A percentile compares a stretch with the other conserved stretches of the same genome.
Conservation (phyloP, 2,113 vertebrate genomes). For the Megalops atlanticus region DNA sequence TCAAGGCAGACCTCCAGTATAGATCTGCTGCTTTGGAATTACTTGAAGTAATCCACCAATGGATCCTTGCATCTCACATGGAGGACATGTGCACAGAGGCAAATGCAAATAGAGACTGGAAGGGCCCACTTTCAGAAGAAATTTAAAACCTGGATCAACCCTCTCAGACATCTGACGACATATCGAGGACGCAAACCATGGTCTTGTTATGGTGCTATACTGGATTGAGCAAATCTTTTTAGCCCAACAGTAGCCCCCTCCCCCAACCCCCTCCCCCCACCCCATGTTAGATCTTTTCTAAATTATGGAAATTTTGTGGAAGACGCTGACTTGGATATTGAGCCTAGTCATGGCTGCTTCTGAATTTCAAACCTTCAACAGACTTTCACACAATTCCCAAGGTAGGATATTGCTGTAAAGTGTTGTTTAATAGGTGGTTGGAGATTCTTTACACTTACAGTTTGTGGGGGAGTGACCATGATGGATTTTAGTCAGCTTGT, state of each 20-base stretch:
- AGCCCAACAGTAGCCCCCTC: conserved; percentile 78
- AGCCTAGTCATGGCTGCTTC: conserved; percentile 92
- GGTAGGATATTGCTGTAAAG: conserved; percentile 72
- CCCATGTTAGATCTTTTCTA: conserved; percentile 76
- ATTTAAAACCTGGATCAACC: conserved; percentile 59
- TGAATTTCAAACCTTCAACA: conserved; percentile 83
- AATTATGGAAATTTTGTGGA: conserved; percentile 99
- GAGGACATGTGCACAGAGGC: conserved; percentile 80
- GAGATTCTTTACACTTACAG: neutral
- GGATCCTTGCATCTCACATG: conserved; percentile 65
- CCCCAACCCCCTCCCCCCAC: conserved; percentile 66
- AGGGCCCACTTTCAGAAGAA: conserved; percentile 66
- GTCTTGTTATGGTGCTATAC: conserved; percentile 83
- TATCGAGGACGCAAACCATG: conserved; percentile 65
- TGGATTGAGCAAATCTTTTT: conserved; percentile 75
- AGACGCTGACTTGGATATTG: conserved; percentile 96
- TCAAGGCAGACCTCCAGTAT: conserved; percentile 71
- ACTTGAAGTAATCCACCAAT: conserved; percentile 71
- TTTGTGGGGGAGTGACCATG: neutral
- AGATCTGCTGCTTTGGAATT: conserved; percentile 71
- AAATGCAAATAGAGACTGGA: conserved; percentile 70
- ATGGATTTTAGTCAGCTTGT: neutral
- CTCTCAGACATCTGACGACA: conserved; percentile 36
- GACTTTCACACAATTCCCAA: conserved; percentile 92
- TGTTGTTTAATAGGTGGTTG: neutral